Evolutionary conservation across 1,140 invertebrate species (phyloP), one percentile per base, ranked within the genome.

Genomic region (Drosophila mauritiana): DNA sequence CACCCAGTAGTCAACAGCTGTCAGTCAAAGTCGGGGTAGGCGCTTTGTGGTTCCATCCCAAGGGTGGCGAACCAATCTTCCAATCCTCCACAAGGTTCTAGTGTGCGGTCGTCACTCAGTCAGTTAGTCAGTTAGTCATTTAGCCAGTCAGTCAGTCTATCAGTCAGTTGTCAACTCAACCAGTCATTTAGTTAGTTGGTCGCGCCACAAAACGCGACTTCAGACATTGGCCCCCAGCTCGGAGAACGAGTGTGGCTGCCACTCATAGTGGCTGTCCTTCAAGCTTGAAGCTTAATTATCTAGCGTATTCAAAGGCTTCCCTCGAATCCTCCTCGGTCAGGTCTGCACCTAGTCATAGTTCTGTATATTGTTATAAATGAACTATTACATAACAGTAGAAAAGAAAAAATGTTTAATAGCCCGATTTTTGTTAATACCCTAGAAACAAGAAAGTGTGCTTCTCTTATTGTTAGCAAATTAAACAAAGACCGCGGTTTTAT

Each of bases 111-210:
- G 40, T 74, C 69, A 59, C 43, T 75, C 64, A 55, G 63, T 46
- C 56, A 73, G 73, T 57, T 20, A 75, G n/a, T 10, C 61, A 64
- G 45, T 31, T 43, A 48, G 54, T 59, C 56, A 63, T 22, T 22
- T 22, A 75, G n/a, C 7, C 61, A 64, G 45, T 31, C 51, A 48
- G 54, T 59, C 56, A 63, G 20, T 46, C 31, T 39, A 63, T 34
- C 54, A 73, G 55, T 53, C 48, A 37, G 17, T 54, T 22, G 39
- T 67, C 40, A 27, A 48, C 55, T 39, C 72, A 73, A 17, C 42
- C 34, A 55, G 55, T 43, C 78, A 80, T 78, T 80, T 73, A 76
- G 63, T 80, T 79, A 74, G 83, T 80, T 64, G 57, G 65, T 54
- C 51, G 46, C 55, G 48, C 54, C 74, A 63, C 51, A 57, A 72